phyloP scores from a whole-genome alignment of 2,888 invertebrate species.

The Standfussiana lucernea region DNA sequence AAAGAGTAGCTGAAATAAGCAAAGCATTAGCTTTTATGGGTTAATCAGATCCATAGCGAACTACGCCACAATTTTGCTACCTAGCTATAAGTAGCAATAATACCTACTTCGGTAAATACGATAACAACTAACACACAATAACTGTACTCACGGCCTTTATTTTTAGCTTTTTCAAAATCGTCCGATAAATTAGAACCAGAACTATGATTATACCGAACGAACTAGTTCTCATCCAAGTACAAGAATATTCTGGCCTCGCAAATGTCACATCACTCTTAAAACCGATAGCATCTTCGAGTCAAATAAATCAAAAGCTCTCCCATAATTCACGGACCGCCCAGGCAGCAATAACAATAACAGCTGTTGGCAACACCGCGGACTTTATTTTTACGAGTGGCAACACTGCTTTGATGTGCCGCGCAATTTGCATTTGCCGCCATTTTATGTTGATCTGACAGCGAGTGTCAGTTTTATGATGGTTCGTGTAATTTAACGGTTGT shows the following conservation, averaged over 20 bases:
- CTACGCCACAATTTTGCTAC: background rate
- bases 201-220: background rate
- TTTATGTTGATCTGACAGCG: conserved; percentile 60
- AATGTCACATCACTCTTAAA: conserved; percentile 65
- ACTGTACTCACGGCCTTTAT: background rate
- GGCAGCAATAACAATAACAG: conserved; percentile 61
- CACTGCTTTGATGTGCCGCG: conserved; percentile 65
- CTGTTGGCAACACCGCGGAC: conserved; percentile 62
- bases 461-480: conserved; percentile 36
- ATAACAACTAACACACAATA: background rate
- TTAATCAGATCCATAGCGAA: conserved; percentile 20
- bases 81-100: background rate
- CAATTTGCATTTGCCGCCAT: conserved; percentile 62
- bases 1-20: conserved; percentile 36
- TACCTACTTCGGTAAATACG: background rate
- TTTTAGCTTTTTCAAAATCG: background rate
- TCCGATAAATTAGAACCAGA: background rate
- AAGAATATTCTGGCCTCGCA: conserved; percentile 47
- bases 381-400: conserved; percentile 70
- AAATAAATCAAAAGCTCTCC: conserved; percentile 65
- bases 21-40: conserved; percentile 26
- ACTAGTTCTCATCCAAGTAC: conserved; percentile 23
- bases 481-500: conserved; percentile 43
- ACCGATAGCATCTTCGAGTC: conserved; percentile 53
- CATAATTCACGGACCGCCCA: conserved; percentile 72